Conservation (phyloP, 1,140 invertebrate genomes). For the Dryas iulia region DNA sequence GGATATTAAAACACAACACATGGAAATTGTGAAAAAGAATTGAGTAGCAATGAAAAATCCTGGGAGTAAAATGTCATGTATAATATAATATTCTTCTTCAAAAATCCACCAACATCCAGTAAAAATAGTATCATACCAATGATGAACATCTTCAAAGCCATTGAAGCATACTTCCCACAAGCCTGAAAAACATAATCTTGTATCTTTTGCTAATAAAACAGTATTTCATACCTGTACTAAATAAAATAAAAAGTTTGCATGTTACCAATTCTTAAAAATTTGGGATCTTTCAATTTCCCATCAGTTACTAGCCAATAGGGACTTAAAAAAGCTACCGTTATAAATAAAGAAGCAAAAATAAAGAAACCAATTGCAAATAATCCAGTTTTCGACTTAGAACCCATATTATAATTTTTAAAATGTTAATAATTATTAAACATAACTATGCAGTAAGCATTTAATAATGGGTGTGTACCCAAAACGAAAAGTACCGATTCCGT, state of each 20-base stretch:
- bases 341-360: constrained; percentile 85
- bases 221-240: constrained; percentile 15
- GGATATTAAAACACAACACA: constrained; percentile 88
- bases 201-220: not conserved
- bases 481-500: not conserved
- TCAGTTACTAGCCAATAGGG: constrained; percentile 96
- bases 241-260: not conserved
- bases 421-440: not conserved
- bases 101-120: constrained; percentile 95
- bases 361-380: constrained; percentile 86
- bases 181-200: constrained; percentile 81
- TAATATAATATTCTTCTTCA: constrained; percentile 95
- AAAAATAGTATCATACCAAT: constrained; percentile 89
- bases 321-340: constrained; percentile 93
- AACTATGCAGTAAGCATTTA: not conserved
- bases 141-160: constrained; percentile 89
- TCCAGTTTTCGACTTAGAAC: constrained; percentile 82
- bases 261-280: constrained; percentile 90
- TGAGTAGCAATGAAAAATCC: constrained; percentile 96
- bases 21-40: constrained; percentile 93
- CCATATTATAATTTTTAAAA: constrained; percentile 32
- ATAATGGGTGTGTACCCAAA: constrained; percentile 17
- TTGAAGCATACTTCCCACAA: constrained; percentile 96
- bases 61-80: constrained; percentile 89
- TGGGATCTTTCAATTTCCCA: constrained; percentile 87